Base-by-base conservation (phyloP, 2,113 vertebrate species). In the Panthera leo region DNA sequence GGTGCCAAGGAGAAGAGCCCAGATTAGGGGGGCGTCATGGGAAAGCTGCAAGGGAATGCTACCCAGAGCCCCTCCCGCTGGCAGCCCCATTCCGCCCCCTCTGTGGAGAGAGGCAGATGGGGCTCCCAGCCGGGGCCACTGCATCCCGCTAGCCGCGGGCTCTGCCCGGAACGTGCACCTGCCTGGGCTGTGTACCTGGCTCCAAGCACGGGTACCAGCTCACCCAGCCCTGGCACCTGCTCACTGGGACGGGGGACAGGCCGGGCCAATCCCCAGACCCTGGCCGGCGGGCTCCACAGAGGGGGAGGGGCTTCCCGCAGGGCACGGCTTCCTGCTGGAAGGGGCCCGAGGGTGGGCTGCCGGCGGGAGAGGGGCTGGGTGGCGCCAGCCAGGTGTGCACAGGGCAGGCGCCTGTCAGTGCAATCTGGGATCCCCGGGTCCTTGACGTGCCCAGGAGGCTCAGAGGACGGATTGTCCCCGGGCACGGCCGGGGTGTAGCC, bases 11-110 rank as follows among this genome's bases (percentile, higher is more conserved):
- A 45, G 86, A n/a, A 78, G 79, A 87, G 94, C 48, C 95, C 71
- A 5, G 21, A 95, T 96, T 94, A 95, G 5, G 21, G 95, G 92
- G 90, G 79, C 39, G 88, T 97, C 97, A 93, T 96, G 98, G 98
- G 98, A 98, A 98, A 96, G 90, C 55, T 4, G n/a, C 1, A 9
- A 82, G 75, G n/a, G 55, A 80, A 51, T 18, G 51, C 31, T 93
- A 61, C 87, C 80, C 96, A 85, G 84, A 39, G 83, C 61, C 78
- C 36, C 71, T 42, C 84, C 63, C 5, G 34, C 80, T 31, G 0
- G 13, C 15, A 5, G 55, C 42, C 93, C 36, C 0, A 1, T 39
- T 11, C 86, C 23, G 5, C 67, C 34, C 71, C 27, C 78, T 63
- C 71, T n/a, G 91, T 27, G 7, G 23, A 53, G 86, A 53, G 70